Percentiles rank a stretch among this genome's conserved stretches.
Conservation (phyloP, 2,888 invertebrate species). For the Nysson spinosus region DNA sequence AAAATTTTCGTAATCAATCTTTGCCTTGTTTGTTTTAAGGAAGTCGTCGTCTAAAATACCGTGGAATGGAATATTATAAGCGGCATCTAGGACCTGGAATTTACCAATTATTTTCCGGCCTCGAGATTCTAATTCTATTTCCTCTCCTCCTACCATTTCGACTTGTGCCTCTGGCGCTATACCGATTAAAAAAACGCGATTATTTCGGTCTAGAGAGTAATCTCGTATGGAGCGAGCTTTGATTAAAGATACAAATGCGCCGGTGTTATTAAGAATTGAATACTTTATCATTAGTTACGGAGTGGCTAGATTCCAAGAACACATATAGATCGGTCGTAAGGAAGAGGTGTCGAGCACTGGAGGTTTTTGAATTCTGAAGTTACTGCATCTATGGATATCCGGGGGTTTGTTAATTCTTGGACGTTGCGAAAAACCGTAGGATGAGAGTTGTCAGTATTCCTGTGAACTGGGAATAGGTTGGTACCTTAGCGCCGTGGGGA, state of each 20-base stretch:
- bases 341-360: too few species aligned
- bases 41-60: constrained; percentile 8
- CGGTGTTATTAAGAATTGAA: constrained; percentile 5
- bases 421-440: too few species aligned
- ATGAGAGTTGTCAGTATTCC: too few species aligned
- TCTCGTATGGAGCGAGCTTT: neutral
- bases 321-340: too few species aligned
- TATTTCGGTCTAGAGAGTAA: neutral
- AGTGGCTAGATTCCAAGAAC: too few species aligned
- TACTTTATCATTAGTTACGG: neutral
- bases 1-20: constrained; percentile 6
- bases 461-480: too few species aligned
- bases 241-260: constrained; percentile 4
- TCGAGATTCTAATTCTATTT: constrained; percentile 1
- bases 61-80: constrained; percentile 7
- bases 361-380: too few species aligned
- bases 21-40: neutral
- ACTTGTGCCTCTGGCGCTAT: constrained; percentile 1
- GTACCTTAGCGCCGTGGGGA: too few species aligned
- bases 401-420: too few species aligned
- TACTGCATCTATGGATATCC: too few species aligned
- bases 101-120: neutral
- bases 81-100: neutral
- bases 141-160: neutral
- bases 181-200: neutral